phyloP scores from a whole-genome alignment of 2,888 invertebrate species.

The Belgica antarctica region DNA sequence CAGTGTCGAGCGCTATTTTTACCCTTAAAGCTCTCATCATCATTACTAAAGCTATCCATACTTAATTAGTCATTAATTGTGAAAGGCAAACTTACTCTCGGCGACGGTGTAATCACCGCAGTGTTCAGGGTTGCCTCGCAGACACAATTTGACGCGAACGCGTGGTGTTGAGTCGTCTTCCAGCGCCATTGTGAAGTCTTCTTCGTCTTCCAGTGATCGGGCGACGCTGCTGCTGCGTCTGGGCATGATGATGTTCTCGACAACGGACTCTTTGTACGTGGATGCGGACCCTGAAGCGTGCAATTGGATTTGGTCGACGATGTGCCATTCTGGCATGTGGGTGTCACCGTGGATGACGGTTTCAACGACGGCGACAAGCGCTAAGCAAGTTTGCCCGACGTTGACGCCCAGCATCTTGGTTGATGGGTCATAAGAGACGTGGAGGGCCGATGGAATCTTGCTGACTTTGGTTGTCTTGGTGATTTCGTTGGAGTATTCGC shows the following conservation, averaged over 20 bases:
- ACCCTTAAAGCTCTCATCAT: background rate
- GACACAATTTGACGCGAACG: conserved; percentile 77
- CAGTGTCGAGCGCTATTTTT: background rate
- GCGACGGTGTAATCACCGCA: conserved; percentile 83
- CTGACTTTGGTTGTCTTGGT: conserved; percentile 80
- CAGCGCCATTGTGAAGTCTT: conserved; percentile 59
- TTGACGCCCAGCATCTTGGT: conserved; percentile 74
- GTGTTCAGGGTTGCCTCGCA: conserved; percentile 74
- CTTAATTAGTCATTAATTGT: conserved; percentile 33
- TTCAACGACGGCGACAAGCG: conserved; percentile 74
- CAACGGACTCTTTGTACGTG: conserved; percentile 67
- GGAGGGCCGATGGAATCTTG: conserved; percentile 74
- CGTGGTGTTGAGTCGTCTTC: conserved; percentile 65
- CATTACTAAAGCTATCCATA: background rate
- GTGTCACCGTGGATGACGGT: conserved; percentile 62
- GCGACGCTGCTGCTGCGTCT: conserved; percentile 54
- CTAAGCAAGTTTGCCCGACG: conserved; percentile 74
- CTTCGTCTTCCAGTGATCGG: conserved; percentile 58
- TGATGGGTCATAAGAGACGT: conserved; percentile 79
- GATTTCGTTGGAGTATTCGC: conserved; percentile 82
- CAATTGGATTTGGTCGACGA: conserved; percentile 69
- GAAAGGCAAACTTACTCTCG: conserved; percentile 65
- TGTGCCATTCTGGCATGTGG: conserved; percentile 64
- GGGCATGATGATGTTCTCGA: conserved; percentile 62
- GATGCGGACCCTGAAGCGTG: conserved; percentile 69